These are phyloP conservation scores for Amphiura filiformis DNA, from an alignment of 35 echinoderm and acorn worm genomes.

Conservation along the genomic window DNA sequence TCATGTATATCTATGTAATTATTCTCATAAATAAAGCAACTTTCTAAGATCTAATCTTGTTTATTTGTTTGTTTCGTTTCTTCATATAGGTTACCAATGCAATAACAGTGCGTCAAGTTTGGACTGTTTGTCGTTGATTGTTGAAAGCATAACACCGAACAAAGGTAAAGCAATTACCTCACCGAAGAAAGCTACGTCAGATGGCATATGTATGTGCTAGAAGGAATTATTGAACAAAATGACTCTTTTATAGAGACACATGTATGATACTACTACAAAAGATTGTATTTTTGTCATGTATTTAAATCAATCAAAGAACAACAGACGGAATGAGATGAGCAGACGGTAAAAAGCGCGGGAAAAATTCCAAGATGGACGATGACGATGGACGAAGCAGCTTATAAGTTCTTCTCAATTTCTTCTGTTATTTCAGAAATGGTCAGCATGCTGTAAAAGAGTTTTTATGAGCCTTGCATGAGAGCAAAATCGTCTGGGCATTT, in stretches of 20 bases:
- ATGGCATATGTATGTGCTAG: slow-evolving; percentile 88
- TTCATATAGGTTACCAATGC: slow-evolving; percentile 66
- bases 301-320: background rate
- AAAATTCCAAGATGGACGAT: no score
- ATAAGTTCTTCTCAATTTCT: no score
- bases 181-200: slow-evolving; percentile 94
- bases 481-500: no score
- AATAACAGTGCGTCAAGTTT: slow-evolving; percentile 78
- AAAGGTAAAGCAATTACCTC: slow-evolving; percentile 98
- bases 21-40: no score
- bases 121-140: slow-evolving; percentile 89
- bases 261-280: background rate
- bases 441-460: no score
- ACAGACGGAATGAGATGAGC: no score
- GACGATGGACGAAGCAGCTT: no score
- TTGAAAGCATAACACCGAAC: slow-evolving; percentile 94
- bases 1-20: no score
- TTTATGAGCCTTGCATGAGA: no score
- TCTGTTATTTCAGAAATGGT: no score
- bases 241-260: background rate
- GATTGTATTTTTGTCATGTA: background rate
- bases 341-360: no score
- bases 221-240: background rate
- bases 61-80: background rate
- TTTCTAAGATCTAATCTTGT: background rate